phyloP scores from a whole-genome alignment of 2,888 invertebrate genomes.

The Iselma pallidipennis region DNA sequence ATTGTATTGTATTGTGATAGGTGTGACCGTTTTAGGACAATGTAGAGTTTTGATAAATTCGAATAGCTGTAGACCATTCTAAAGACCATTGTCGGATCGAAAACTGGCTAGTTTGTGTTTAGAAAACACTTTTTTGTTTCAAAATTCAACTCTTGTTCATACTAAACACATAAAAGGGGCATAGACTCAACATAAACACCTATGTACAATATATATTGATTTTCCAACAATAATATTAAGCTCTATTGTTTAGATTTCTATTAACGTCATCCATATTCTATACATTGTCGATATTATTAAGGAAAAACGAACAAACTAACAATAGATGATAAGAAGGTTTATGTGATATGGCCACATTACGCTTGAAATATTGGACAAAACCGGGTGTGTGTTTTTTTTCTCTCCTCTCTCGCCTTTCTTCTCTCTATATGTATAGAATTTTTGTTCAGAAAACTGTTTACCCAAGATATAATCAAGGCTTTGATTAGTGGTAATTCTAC shows the following conservation, averaged over 20 bases:
- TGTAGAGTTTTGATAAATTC: no score
- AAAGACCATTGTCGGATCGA: no score
- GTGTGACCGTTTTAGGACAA: no score
- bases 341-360: neutral
- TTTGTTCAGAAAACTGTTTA: neutral
- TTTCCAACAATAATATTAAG: neutral
- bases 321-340: neutral
- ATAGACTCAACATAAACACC: no score
- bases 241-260: neutral
- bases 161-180: no score
- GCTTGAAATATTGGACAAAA: neutral
- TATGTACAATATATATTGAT: no score
- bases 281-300: no score
- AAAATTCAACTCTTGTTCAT: no score
- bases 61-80: no score
- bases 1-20: no score
- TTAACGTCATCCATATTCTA: neutral
- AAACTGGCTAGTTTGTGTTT: no score
- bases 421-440: neutral
- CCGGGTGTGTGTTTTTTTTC: neutral
- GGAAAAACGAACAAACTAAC: neutral
- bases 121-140: no score
- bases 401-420: neutral
- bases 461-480: neutral
- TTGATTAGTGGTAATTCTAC: neutral